Percentiles rank a stretch among this genome's conserved stretches.
Evolutionary conservation across 1,140 invertebrate genomes (phyloP).

Genomic region (Listronotus bonariensis): DNA sequence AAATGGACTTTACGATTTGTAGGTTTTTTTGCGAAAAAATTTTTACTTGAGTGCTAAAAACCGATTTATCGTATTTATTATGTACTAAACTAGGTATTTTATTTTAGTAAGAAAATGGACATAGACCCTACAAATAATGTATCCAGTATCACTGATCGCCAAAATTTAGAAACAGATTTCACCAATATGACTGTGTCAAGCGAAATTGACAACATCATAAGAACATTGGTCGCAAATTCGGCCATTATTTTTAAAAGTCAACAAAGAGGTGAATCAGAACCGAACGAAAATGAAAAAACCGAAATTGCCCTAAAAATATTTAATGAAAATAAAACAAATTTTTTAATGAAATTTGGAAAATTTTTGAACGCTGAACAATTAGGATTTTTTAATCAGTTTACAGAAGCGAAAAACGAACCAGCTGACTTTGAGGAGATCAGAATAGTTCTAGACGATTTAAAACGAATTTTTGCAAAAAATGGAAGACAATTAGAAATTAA

Average conservation of each 20-base stretch:
- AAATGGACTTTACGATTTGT: too few relatives aligned
- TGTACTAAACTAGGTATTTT: too few relatives aligned
- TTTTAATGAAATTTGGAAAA: conserved; percentile 77
- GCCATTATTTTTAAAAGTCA: conserved; percentile 59
- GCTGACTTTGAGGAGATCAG: conserved; percentile 62
- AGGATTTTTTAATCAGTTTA: conserved; percentile 64
- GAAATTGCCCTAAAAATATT: conserved; percentile 70
- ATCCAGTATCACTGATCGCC: neutral
- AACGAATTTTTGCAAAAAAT: conserved; percentile 59
- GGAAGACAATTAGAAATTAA: conserved; percentile 70
- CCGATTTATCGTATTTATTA: too few relatives aligned
- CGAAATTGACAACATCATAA: conserved; percentile 39
- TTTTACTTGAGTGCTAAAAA: too few relatives aligned
- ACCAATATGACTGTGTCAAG: conserved; percentile 24
- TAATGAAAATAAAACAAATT: conserved; percentile 66
- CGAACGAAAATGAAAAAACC: conserved; percentile 70
- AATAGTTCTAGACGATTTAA: conserved; percentile 65
- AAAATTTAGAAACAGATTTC: neutral
- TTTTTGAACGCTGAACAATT: conserved; percentile 71
- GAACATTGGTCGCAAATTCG: conserved; percentile 40
- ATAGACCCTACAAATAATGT: neutral
- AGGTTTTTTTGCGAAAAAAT: too few relatives aligned
- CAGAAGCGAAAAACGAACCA: conserved; percentile 48
- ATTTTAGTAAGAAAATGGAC: too few relatives aligned
- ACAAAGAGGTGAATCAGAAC: conserved; percentile 75